Conservation (phyloP, 2,797 vertebrate genomes). For the Taeniopygia guttata region DNA sequence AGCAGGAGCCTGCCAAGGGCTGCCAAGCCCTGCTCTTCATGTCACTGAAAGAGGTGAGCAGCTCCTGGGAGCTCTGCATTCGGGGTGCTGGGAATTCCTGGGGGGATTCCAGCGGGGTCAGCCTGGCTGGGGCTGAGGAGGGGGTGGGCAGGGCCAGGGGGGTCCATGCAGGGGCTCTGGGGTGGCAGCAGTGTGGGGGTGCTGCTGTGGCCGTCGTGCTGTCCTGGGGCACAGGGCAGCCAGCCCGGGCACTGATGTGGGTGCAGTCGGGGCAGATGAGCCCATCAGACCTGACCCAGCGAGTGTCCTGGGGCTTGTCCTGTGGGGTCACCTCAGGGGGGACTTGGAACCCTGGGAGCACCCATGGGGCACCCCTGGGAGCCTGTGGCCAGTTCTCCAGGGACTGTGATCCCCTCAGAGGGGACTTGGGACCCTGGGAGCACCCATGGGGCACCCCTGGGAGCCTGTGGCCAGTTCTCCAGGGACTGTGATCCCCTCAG, state of each 20-base stretch:
- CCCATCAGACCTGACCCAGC: fast-evolving
- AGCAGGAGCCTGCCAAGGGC: no score
- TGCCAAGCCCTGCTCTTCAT: background rate
- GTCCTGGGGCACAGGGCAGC: background rate
- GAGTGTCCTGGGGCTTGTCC: background rate
- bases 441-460: fast-evolving
- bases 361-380: fast-evolving
- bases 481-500: fast-evolving
- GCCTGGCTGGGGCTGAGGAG: background rate
- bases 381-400: background rate
- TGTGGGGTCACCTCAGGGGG: fast-evolving
- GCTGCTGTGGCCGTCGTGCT: background rate
- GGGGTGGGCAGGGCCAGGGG: background rate
- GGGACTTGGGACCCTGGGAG: fast-evolving
- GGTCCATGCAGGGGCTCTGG: background rate
- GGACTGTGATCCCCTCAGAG: fast-evolving
- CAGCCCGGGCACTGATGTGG: fast-evolving
- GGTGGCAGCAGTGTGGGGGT: background rate
- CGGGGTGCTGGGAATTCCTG: background rate
- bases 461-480: background rate
- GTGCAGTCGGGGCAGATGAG: background rate
- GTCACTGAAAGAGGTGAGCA: background rate
- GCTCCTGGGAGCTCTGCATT: background rate
- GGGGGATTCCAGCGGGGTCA: background rate
- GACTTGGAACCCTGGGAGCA: fast-evolving